These are phyloP conservation scores for Patella depressa DNA, from an alignment of 2,888 invertebrate genomes.

Conservation along the genomic window DNA sequence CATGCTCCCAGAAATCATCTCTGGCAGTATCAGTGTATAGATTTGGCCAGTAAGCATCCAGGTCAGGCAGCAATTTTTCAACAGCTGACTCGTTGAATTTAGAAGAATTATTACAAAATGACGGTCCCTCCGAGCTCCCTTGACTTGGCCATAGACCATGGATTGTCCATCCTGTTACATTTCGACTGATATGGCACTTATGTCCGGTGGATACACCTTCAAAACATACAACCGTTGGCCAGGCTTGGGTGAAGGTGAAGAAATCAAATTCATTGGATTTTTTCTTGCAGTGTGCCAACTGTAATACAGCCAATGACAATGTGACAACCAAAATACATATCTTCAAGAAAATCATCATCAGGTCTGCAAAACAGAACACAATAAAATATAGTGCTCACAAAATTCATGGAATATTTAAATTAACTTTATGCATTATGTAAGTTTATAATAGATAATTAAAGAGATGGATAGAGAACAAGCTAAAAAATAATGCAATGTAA, in stretches of 20 bases:
- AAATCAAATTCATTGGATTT: not conserved
- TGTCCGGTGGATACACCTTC: not conserved
- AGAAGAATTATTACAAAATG: not conserved
- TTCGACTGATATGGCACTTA: not conserved
- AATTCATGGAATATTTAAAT: no score
- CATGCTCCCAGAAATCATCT: not conserved
- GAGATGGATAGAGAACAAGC: no score
- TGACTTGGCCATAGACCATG: not conserved
- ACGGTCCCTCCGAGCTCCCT: not conserved
- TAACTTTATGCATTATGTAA: no score
- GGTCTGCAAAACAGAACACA: no score
- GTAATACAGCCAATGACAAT: not conserved
- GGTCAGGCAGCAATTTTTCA: not conserved
- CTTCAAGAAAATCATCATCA: no score
- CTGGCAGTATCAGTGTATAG: not conserved
- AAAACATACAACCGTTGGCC: not conserved
- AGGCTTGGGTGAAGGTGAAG: not conserved
- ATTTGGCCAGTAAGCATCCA: not conserved
- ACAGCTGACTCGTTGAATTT: not conserved
- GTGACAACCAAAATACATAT: not conserved
- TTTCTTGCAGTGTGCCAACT: no score
- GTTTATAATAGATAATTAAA: no score
- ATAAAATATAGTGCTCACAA: no score
- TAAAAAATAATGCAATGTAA: no score
- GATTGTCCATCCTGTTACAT: conserved; percentile 5